Base-by-base conservation (phyloP, 2,888 invertebrate species). In the Pomacea canaliculata region DNA sequence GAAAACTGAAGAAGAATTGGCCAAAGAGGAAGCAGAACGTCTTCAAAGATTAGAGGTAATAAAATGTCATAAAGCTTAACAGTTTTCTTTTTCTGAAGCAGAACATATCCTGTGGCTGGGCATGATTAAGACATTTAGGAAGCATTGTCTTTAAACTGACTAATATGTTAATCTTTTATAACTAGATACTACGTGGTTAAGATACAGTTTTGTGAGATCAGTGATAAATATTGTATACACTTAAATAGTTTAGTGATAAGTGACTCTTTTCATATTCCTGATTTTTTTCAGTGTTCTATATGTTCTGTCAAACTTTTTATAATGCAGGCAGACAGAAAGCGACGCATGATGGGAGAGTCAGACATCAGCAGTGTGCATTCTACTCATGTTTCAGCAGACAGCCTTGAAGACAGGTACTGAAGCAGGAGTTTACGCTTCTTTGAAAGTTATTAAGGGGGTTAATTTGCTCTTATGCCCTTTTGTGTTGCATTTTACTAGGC, bases 1-100 rank as follows among this genome's bases (percentile, higher is more conserved):
- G 27, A 95, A 96, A 90, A 95, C 94, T 18, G 95, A 95, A 83
- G 96, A 96, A 82, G 96, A 97, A 90, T 91, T 95, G 70, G 94
- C 94, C 0, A 94, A 93, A 83, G 95, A 95, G 88, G 96, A 97
- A 87, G 94, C 94, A 83, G 94, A 94, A 80, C 94, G 93, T 80
- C 90, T 97, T 19, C 95, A 95, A 83, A 93, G 94, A 84, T 91
- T 97, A 67, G 97, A 98, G 92, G 93, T 89, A 78, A 76, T 82
- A 73, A n/a, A 37, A 37, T 37, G 37, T 37, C 37, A 37, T 12
- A 19, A 56, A 16, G 8, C 12, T 56, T 56, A 16, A 56, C 16
- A 16, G 51, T 56, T 56, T 56, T 56, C 51, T 56, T 56, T 56
- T 16, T 13, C 51, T 13, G 51, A 56, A 16, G 10, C 12, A 16